Evolutionary conservation across 2,797 vertebrate genomes (phyloP), one percentile per base, ranked within the genome.

Genomic region (Morus bassanus): DNA sequence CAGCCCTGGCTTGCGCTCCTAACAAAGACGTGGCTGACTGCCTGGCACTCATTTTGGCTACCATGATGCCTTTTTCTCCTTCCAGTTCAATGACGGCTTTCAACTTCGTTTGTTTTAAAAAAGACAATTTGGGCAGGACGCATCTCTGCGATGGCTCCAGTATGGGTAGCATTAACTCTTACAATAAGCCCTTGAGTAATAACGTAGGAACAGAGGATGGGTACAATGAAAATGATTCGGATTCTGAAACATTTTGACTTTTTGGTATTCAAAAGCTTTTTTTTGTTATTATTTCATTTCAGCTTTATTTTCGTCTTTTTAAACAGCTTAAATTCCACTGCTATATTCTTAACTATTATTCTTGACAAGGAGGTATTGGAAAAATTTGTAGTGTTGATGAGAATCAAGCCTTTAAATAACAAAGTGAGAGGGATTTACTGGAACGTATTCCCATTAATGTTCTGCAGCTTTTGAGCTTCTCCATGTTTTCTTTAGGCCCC

Each of bases 1-100:
- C 99, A 97, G 99, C 99, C 99, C 98, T 99, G 98, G 99, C 99
- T 99, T 99, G 99, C 39, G 98, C 99, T 98, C 99, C 99, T 98
- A 99, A 99, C 99, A 99, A 98, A 98, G 99, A 99, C 98, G 99
- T 99, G 98, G 99, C 99, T 98, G 99, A 99, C 98, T 99, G 99
- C 98, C 99, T 99, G 99, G 99, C 99, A 98, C 99, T 99, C 98
- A 99, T 99, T 99, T 98, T 99, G 99, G 99, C 99, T 98, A 98
- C 99, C 99, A 99, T 99, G 99, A 99, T 99, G 99, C 99, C 99
- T 99, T 99, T 99, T 98, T 99, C 99, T 99, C 99, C 99, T 98
- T 99, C 99, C 99, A 99, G 98, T 98, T 99, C 99, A 97, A 98
- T 99, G 98, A 98, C 98, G 91, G 98, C 99, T 96, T 98, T 99